phyloP scores from a whole-genome alignment of 2,888 invertebrate species.

The Tiliacea citrago region DNA sequence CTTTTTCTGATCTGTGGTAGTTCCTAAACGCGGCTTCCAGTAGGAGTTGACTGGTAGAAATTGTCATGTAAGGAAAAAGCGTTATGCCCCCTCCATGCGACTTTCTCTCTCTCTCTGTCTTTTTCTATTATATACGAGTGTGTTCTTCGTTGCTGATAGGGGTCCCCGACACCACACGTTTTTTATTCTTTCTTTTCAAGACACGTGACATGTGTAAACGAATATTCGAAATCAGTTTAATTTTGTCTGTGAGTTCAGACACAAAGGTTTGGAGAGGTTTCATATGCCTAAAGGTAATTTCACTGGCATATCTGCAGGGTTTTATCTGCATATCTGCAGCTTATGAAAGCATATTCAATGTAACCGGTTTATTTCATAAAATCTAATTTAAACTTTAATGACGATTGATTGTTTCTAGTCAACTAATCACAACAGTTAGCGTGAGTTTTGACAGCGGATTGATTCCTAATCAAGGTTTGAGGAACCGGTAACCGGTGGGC shows the following conservation, averaged over 20 bases:
- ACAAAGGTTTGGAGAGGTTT: neutral
- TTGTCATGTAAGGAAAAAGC: neutral
- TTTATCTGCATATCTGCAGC: too few species aligned
- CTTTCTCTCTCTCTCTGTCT: neutral
- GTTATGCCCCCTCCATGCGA: too few species aligned
- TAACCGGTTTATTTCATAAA: neutral
- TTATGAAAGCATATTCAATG: neutral
- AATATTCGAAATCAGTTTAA: neutral
- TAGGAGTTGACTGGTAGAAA: neutral
- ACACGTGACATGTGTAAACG: neutral
- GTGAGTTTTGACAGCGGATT: neutral
- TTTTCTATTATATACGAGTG: neutral
- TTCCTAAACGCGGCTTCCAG: neutral
- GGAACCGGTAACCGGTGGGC: neutral
- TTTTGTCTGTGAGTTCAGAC: neutral
- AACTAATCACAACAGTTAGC: neutral
- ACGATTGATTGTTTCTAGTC: neutral
- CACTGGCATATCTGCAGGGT: too few species aligned
- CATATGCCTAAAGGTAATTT: too few species aligned
- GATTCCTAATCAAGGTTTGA: neutral
- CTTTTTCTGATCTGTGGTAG: too few species aligned
- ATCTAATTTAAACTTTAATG: slow-evolving; percentile 15
- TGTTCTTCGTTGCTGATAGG: neutral
- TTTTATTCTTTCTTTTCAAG: neutral
- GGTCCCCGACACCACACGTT: too few species aligned